These are phyloP conservation scores for Zeuzera pyrina DNA, from an alignment of 2,888 invertebrate species.

Conservation along the genomic window DNA sequence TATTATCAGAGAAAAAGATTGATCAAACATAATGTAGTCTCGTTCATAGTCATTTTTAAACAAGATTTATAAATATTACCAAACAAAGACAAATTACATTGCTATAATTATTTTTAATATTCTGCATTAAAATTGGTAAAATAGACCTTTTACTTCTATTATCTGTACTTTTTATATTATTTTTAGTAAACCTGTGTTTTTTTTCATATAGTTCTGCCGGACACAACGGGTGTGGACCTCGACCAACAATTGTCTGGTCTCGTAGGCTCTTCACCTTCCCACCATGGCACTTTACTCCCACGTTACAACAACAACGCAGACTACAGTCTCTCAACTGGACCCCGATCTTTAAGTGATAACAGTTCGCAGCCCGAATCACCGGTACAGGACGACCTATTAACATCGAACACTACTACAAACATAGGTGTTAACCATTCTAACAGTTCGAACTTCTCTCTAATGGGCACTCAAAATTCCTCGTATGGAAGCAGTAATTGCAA, in stretches of 20 bases:
- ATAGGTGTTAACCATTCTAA: conserved; percentile 74
- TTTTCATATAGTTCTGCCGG: conserved; percentile 78
- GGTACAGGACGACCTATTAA: conserved; percentile 83
- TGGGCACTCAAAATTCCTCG: conserved; percentile 74
- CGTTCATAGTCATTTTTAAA: too few relatives aligned
- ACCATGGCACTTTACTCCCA: conserved; percentile 76
- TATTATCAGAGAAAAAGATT: too few relatives aligned
- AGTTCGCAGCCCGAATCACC: conserved; percentile 89
- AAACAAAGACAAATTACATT: too few relatives aligned
- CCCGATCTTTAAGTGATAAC: conserved; percentile 85
- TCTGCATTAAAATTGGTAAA: conserved; percentile 1
- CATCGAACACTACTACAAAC: conserved; percentile 75
- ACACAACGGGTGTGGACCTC: conserved; percentile 82
- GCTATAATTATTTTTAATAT: too few relatives aligned
- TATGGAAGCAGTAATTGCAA: conserved; percentile 77
- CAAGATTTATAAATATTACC: too few relatives aligned
- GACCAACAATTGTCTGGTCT: conserved; percentile 81
- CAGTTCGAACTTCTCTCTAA: conserved; percentile 76
- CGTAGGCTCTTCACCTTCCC: conserved; percentile 72
- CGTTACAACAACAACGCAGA: conserved; percentile 79
- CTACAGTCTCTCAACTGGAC: conserved; percentile 78
- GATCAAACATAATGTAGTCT: too few relatives aligned
- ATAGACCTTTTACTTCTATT: not conserved
- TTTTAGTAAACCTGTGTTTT: conserved; percentile 4
- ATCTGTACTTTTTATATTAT: conserved; percentile 5